Conservation (phyloP, 1,140 invertebrate genomes). For the Saxidomus purpurata region DNA sequence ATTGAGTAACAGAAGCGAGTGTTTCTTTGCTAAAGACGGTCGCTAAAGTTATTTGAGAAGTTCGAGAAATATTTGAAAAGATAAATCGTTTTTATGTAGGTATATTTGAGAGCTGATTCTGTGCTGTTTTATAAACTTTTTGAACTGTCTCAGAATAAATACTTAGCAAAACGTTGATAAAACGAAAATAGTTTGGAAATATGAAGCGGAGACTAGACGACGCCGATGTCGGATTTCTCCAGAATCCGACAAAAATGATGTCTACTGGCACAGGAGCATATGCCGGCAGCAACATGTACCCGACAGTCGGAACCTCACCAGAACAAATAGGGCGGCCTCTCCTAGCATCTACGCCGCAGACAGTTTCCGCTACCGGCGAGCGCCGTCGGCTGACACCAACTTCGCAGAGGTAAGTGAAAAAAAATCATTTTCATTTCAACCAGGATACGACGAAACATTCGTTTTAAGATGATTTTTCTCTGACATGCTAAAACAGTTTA, state of each 20-base stretch:
- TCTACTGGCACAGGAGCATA: background rate
- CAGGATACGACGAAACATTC: too few relatives aligned
- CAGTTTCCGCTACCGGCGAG: background rate
- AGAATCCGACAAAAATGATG: background rate
- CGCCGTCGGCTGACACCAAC: background rate
- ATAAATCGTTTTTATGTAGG: background rate
- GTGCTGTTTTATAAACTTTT: background rate
- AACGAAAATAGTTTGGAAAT: background rate
- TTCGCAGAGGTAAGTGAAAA: background rate
- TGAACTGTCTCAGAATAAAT: background rate
- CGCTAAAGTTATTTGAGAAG: background rate
- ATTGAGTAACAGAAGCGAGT: slow-evolving; percentile 4
- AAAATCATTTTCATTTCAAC: too few relatives aligned
- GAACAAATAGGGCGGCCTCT: background rate
- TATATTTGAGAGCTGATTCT: too few relatives aligned
- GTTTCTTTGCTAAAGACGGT: background rate
- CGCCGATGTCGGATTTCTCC: background rate
- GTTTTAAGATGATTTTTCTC: too few relatives aligned
- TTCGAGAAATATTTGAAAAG: slow-evolving; percentile 12
- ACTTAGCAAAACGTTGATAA: background rate
- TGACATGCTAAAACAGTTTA: too few relatives aligned
- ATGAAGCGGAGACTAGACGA: slow-evolving; percentile 43
- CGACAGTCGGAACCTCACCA: background rate
- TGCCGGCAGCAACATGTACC: background rate
- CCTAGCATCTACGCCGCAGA: slow-evolving; percentile 23